Evolutionary conservation across 1,140 invertebrate genomes (phyloP), one percentile per base, ranked within the genome.

Genomic region (Drosophila rufa): DNA sequence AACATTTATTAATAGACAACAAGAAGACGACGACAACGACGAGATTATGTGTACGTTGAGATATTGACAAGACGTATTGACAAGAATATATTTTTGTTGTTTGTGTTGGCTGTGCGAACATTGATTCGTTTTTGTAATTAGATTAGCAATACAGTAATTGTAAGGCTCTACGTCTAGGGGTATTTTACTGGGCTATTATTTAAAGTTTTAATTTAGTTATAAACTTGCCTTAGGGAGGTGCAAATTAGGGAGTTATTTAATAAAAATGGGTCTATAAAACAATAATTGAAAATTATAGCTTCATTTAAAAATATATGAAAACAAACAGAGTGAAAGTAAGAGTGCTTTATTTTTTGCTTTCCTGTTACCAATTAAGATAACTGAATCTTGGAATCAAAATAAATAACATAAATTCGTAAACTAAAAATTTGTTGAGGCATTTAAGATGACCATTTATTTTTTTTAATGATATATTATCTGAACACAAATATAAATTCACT

Each of bases 41-140:
- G 66, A 80, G 84, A 87, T 86, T 86, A 82, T 85, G 74, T 70
- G 43, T 78, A 85, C 70, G 76, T 77, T 85, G 78, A 81, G 60
- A 84, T 90, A 75, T 89, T 79, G 79, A 78, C 79, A 73, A 82
- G 79, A 81, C 65, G 48, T 65, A 80, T 80, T 74, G 79, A 84
- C 81, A 83, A 77, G 68, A 78, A 68, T 85, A 68, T 82, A 71
- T 22, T 53, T 82, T 64, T 42, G 19, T 36, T 45, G 51, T 47
- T 51, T 65, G 25, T 47, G 36, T 62, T 58, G 59, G 47, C 50
- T 60, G 59, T 43, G 70, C 17, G 36, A 59, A 59, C 53, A 30
- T 64, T 62, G 62, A 74, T 64, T 64, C 51, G 60, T 60, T 64
- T 83, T 59, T 67, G 17, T 40, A 59, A 71, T 65, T 84, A 46